Evolutionary conservation across 2,113 vertebrate species (phyloP).

Genomic region (Hippocampus barbouri): DNA sequence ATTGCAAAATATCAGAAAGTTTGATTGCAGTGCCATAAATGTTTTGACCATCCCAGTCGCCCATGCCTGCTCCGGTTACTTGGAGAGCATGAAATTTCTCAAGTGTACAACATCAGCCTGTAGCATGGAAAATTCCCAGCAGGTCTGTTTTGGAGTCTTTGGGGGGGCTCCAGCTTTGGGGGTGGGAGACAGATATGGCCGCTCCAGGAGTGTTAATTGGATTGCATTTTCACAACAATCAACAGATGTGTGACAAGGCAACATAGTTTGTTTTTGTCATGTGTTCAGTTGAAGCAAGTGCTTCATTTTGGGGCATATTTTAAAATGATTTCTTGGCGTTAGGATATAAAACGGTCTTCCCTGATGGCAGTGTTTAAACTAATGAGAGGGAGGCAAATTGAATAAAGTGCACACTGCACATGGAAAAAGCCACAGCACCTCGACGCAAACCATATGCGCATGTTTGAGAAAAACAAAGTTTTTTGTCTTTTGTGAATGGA

Average conservation of each 20-base stretch:
- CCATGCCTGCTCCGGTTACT: background rate
- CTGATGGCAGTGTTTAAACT: constrained; percentile 41
- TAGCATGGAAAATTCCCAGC: constrained; percentile 2
- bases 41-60: background rate
- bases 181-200: constrained; percentile 24
- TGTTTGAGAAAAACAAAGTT: background rate
- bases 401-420: constrained; percentile 29
- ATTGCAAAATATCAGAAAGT: no score
- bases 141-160: constrained; percentile 21
- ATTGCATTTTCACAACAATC: constrained; percentile 18
- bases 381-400: constrained; percentile 42
- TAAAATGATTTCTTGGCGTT: background rate
- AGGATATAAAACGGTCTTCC: constrained; percentile 6
- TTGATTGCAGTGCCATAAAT: background rate
- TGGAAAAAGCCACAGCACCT: constrained; percentile 20
- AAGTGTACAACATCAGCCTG: background rate
- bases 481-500: background rate
- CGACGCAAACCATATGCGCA: constrained; percentile 36
- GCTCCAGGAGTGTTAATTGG: constrained; percentile 13
- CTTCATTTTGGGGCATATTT: background rate
- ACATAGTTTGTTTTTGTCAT: background rate
- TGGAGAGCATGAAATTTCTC: background rate
- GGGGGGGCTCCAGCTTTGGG: background rate
- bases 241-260: background rate
- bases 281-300: background rate